phyloP scores from a whole-genome alignment of 2,888 invertebrate genomes.

The Micoletzkya japonica region DNA sequence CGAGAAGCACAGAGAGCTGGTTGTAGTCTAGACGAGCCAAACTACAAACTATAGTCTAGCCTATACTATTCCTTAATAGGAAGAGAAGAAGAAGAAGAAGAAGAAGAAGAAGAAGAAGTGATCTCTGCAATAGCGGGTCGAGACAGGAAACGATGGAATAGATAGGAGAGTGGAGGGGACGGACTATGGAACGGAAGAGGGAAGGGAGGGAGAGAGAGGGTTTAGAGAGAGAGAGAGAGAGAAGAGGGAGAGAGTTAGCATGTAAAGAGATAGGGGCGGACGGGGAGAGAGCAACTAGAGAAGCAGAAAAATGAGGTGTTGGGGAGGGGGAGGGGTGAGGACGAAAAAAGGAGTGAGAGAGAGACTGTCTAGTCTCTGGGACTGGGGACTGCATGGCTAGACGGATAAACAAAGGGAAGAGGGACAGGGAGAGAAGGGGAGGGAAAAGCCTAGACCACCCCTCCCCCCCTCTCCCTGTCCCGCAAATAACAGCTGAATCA shows the following conservation, averaged over 20 bases:
- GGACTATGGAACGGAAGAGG: not conserved
- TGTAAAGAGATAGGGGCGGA: not conserved
- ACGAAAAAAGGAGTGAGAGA: not conserved
- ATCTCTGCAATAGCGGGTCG: too few relatives aligned
- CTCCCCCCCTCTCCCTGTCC: too few relatives aligned
- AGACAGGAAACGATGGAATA: not conserved
- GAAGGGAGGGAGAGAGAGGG: not conserved
- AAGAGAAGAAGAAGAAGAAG: too few relatives aligned
- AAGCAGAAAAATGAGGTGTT: too few relatives aligned
- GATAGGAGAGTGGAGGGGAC: not conserved
- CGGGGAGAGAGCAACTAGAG: not conserved
- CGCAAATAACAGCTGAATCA: too few relatives aligned
- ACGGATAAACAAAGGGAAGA: not conserved
- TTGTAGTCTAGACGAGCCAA: too few relatives aligned
- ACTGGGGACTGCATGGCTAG: not conserved
- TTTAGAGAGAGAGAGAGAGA: not conserved
- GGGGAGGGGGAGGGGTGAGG: not conserved
- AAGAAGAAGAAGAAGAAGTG: too few relatives aligned
- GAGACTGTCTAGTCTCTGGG: not conserved
- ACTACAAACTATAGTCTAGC: too few relatives aligned
- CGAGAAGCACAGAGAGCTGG: too few relatives aligned
- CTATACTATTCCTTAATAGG: too few relatives aligned
- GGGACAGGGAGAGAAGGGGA: slow-evolving; percentile 1
- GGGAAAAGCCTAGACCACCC: not conserved
- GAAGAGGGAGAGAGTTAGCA: not conserved